These are phyloP conservation scores for Mycteria americana DNA, from an alignment of 2,797 vertebrate genomes.

Conservation along the genomic window DNA sequence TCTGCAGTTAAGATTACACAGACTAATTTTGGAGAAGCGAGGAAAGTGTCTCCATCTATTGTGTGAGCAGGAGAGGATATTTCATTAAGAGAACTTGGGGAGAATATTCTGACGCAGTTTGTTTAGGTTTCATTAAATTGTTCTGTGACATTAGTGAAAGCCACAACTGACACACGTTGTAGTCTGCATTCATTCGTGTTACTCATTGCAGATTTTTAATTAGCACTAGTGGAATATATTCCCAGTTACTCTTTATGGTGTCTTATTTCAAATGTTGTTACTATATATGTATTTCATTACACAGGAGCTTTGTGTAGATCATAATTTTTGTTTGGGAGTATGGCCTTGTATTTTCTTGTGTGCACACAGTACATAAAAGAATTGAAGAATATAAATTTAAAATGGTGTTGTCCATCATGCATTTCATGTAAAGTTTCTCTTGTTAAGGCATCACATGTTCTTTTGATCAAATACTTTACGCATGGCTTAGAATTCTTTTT, in stretches of 20 bases:
- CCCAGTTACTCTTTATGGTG: background rate
- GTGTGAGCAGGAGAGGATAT: background rate
- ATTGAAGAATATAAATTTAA: background rate
- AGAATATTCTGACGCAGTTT: background rate
- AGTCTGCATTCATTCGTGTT: background rate
- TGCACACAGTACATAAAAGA: background rate
- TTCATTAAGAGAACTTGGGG: background rate
- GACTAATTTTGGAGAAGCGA: background rate
- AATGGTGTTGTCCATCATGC: background rate
- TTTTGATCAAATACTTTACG: background rate
- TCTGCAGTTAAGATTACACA: background rate
- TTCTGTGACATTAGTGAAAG: background rate
- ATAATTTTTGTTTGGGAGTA: background rate
- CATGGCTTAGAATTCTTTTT: background rate
- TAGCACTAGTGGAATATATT: background rate
- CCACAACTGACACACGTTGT: background rate
- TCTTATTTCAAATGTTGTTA: background rate
- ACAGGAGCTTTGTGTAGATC: background rate
- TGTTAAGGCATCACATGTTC: background rate
- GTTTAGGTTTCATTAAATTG: background rate
- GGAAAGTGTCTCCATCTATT: background rate
- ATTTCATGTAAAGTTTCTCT: background rate
- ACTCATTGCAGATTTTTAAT: background rate
- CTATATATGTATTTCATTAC: background rate
- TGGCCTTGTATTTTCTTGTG: background rate